These are phyloP conservation scores for Ursus arctos DNA, from an alignment of 2,113 vertebrate genomes.

Conservation along the genomic window DNA sequence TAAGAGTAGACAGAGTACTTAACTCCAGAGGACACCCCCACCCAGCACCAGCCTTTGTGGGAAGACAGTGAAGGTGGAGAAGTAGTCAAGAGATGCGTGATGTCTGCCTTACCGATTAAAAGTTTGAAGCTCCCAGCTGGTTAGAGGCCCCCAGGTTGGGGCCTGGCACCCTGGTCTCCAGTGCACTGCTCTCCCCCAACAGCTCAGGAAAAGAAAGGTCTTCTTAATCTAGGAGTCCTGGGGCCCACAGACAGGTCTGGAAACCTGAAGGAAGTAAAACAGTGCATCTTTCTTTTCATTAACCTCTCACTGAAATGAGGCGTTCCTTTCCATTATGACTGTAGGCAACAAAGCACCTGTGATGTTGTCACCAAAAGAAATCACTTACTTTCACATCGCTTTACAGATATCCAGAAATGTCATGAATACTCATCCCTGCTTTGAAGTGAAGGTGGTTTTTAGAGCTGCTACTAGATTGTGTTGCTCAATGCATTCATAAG, in stretches of 20 bases:
- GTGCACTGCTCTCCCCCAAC: neutral
- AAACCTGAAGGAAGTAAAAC: neutral
- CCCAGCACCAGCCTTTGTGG: fast-evolving
- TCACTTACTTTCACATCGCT: neutral
- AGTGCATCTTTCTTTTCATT: neutral
- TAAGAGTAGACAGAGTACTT: too few relatives aligned
- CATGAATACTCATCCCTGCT: neutral
- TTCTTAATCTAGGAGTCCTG: neutral
- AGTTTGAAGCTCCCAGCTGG: neutral
- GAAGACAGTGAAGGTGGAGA: neutral
- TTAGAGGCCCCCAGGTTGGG: neutral
- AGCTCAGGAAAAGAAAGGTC: neutral
- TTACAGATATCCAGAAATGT: neutral
- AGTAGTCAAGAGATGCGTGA: neutral
- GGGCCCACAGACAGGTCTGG: neutral
- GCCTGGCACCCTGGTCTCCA: neutral
- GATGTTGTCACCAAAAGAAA: neutral
- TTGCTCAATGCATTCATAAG: neutral
- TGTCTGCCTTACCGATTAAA: neutral
- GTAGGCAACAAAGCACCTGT: neutral
- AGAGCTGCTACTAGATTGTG: neutral
- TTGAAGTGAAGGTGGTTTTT: neutral
- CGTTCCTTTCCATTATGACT: neutral
- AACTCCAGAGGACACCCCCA: neutral
- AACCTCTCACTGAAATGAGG: neutral